Conservation (phyloP, 2,113 vertebrate genomes). For the Barnardius zonarius region DNA sequence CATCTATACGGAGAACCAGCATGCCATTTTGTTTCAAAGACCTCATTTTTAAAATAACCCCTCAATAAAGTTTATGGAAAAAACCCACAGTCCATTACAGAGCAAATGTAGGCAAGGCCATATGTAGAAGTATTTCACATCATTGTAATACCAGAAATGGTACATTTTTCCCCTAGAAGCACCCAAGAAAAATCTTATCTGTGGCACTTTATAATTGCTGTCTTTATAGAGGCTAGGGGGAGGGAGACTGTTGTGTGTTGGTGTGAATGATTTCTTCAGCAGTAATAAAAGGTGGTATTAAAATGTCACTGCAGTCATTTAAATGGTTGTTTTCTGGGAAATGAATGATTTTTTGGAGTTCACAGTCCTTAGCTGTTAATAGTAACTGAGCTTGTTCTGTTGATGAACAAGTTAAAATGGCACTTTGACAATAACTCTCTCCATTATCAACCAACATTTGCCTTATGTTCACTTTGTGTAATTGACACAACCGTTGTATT, state of each 20-base stretch:
- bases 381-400: neutral
- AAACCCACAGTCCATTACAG: neutral
- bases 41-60: neutral
- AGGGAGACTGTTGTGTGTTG: neutral
- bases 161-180: neutral
- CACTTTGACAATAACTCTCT: neutral
- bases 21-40: neutral
- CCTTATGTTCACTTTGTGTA: neutral
- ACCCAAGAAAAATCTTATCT: neutral
- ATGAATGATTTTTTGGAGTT: neutral
- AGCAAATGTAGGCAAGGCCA: neutral
- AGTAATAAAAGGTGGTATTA: neutral
- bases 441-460: neutral
- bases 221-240: neutral
- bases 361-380: neutral
- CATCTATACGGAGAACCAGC: neutral
- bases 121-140: neutral
- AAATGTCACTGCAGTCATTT: slow-evolving; percentile 19
- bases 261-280: slow-evolving; percentile 2
- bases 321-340: neutral
- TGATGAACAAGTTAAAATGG: neutral
- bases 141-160: neutral
- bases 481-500: neutral
- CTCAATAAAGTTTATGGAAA: neutral
- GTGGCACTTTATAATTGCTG: neutral